Evolutionary conservation across 2,113 vertebrate genomes (phyloP).

Genomic region (Neodontobutis hainanensis): DNA sequence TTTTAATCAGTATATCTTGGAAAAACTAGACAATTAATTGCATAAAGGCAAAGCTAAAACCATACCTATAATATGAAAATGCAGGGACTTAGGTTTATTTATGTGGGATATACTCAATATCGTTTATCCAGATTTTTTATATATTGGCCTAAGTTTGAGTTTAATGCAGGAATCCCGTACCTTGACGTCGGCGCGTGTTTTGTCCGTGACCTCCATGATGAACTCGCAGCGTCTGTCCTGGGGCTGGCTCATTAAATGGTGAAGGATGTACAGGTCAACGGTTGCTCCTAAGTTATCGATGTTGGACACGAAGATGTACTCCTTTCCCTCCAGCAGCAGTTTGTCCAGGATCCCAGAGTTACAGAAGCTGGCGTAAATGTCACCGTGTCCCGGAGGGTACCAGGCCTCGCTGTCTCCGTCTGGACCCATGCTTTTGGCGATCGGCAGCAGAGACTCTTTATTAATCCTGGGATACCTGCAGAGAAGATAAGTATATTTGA

Average conservation of each 20-base stretch:
- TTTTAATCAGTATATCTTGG: too few relatives aligned
- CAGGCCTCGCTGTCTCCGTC: constrained; percentile 89
- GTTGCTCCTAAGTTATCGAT: constrained; percentile 98
- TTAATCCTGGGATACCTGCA: constrained; percentile 93
- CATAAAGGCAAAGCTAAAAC: too few relatives aligned
- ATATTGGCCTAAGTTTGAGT: too few relatives aligned
- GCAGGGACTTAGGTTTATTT: too few relatives aligned
- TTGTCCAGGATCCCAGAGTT: constrained; percentile 92
- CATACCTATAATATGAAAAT: too few relatives aligned
- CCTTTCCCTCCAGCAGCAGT: constrained; percentile 89
- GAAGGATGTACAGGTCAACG: constrained; percentile 95
- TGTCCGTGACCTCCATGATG: constrained; percentile 99
- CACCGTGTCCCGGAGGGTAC: constrained; percentile 96
- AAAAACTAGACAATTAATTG: too few relatives aligned
- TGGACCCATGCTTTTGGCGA: constrained; percentile 85
- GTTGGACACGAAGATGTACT: constrained; percentile 98
- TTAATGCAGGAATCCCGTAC: constrained; percentile 56
- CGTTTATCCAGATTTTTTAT: too few relatives aligned
- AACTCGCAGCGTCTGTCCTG: constrained; percentile 91
- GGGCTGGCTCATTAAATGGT: constrained; percentile 92
- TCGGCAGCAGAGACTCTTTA: constrained; percentile 93
- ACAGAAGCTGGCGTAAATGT: constrained; percentile 93
- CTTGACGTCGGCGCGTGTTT: constrained; percentile 96
- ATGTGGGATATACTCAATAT: too few relatives aligned
- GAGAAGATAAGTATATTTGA: background rate